phyloP scores from a whole-genome alignment of 2,113 vertebrate species.

The Symphodus melops region DNA sequence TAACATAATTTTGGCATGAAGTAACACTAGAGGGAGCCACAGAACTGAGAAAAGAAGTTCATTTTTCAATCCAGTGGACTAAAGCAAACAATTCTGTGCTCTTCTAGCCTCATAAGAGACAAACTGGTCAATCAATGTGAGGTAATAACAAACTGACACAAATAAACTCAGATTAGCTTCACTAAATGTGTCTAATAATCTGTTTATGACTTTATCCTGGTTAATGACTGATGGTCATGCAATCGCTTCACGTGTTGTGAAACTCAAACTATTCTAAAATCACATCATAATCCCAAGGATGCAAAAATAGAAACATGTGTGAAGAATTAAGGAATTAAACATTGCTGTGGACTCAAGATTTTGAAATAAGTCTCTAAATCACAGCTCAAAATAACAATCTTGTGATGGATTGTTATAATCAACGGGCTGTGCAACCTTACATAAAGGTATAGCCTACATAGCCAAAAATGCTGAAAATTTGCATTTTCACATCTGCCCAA shows the following conservation, averaged over 20 bases:
- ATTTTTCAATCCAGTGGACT: neutral
- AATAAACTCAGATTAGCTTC: too few species aligned
- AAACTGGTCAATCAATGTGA: neutral
- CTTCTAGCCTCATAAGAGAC: neutral
- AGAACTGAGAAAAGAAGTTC: slow-evolving; percentile 11
- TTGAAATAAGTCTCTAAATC: neutral
- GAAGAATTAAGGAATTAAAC: neutral
- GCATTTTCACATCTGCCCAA: too few species aligned
- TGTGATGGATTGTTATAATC: neutral
- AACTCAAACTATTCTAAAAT: neutral
- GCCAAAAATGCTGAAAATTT: too few species aligned
- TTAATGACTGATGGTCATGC: neutral
- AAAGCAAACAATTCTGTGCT: neutral
- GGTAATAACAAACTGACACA: too few species aligned
- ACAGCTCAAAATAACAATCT: neutral
- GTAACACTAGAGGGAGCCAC: slow-evolving; percentile 67
- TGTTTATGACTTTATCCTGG: slow-evolving; percentile 1
- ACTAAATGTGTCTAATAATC: slow-evolving; percentile 15
- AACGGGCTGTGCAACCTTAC: neutral
- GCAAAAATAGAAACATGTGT: neutral
- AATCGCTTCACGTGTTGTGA: neutral
- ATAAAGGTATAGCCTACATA: too few species aligned
- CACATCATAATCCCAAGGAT: neutral
- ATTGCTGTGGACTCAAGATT: neutral
- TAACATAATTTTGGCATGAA: neutral